A percentile compares a stretch with the other conserved stretches of the same genome.
Conservation (phyloP, 2,888 invertebrate genomes). For the Hypercompe scribonia region DNA sequence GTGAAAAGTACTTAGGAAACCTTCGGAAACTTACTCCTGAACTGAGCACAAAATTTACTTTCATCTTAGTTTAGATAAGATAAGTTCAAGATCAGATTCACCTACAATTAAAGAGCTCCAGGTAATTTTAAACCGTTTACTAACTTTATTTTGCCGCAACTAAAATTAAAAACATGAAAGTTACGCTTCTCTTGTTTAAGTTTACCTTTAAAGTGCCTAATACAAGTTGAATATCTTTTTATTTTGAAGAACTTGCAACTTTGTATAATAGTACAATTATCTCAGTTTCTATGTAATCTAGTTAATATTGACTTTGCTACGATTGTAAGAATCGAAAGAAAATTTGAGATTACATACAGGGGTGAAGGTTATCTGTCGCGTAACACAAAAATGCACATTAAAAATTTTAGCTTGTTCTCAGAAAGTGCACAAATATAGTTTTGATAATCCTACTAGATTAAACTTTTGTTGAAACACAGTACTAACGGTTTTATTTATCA, state of each 20-base stretch:
- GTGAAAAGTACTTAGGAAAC: conserved; percentile 39
- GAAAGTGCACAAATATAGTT: conserved; percentile 9
- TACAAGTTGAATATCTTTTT: not conserved
- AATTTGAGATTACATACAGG: not conserved
- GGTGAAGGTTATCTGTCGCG: not conserved
- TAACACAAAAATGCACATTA: conserved; percentile 13
- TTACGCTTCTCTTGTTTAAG: conserved; percentile 1
- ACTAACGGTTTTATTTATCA: no score
- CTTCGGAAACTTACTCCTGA: conserved; percentile 26
- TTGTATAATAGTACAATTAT: not conserved
- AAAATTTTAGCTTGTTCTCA: conserved; percentile 29
- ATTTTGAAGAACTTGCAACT: not conserved
- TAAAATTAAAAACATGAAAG: conserved; percentile 14
- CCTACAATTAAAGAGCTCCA: conserved; percentile 10
- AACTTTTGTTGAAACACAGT: not conserved
- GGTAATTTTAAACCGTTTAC: conserved; percentile 8
- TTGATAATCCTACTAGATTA: not conserved
- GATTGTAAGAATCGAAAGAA: not conserved
- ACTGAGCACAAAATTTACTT: not conserved
- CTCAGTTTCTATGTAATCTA: conserved; percentile 27
- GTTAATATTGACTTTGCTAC: conserved; percentile 33
- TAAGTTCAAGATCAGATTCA: conserved; percentile 10
- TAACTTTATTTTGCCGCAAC: conserved; percentile 9
- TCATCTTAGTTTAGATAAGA: conserved; percentile 1
- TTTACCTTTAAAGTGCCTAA: not conserved